A percentile compares a stretch with the other conserved stretches of the same genome.
phyloP scores from a whole-genome alignment of 2,113 vertebrate species.

The Callocephalon fimbriatum region DNA sequence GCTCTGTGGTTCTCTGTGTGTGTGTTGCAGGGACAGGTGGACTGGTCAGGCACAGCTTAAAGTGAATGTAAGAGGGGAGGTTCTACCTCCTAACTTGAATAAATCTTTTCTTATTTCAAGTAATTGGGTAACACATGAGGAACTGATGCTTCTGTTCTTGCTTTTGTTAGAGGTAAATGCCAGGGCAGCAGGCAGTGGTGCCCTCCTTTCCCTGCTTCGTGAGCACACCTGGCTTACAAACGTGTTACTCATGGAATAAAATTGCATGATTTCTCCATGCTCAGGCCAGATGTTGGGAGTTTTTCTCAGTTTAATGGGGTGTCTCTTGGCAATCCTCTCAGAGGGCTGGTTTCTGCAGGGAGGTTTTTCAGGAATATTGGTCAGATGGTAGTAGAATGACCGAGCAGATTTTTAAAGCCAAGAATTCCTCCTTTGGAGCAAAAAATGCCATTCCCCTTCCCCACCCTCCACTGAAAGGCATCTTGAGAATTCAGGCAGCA shows the following conservation, averaged over 20 bases:
- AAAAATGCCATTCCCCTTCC: not conserved
- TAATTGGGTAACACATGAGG: fast-evolving
- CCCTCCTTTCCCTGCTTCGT: not conserved
- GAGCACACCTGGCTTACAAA: not conserved
- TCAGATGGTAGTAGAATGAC: not conserved
- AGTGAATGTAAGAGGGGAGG: not conserved
- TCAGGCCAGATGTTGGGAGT: not conserved
- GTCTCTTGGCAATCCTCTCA: not conserved
- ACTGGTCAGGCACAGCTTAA: not conserved
- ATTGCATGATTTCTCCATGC: not conserved
- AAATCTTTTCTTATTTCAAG: not conserved
- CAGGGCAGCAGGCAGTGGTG: not conserved
- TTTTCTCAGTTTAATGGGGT: not conserved
- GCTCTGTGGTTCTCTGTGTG: not conserved
- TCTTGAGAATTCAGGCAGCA: not conserved
- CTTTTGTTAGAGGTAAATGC: not conserved
- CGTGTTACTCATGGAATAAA: not conserved
- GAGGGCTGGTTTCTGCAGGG: not conserved
- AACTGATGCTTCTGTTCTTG: not conserved
- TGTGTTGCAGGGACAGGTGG: not conserved
- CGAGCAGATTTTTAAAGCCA: not conserved
- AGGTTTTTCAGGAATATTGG: not conserved
- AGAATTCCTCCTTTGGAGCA: not conserved
- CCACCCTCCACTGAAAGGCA: not conserved
- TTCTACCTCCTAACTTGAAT: not conserved